Conservation (phyloP, 2,113 vertebrate species). For the Hydrochoerus hydrochaeris region DNA sequence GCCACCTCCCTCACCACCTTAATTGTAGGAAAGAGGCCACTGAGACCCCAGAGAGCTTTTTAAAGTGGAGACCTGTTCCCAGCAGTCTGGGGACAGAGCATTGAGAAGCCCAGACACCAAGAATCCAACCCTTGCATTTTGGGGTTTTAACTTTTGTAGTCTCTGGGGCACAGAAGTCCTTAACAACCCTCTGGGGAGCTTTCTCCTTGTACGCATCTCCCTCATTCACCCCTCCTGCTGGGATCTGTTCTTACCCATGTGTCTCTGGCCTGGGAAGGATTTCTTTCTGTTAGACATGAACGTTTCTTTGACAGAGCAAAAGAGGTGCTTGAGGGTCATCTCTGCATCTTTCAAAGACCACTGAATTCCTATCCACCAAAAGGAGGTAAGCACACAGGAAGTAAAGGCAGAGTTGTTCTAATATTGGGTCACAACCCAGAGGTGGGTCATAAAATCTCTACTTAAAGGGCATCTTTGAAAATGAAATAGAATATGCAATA, state of each 20-base stretch:
- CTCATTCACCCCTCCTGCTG: neutral
- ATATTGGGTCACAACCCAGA: neutral
- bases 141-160: neutral
- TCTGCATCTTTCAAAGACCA: neutral
- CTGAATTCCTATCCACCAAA: neutral
- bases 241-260: neutral
- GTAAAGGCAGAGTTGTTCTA: neutral
- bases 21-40: neutral
- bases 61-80: neutral
- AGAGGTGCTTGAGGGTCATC: neutral
- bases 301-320: conserved; percentile 17
- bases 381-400: neutral
- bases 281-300: neutral
- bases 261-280: neutral
- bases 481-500: neutral
- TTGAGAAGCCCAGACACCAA: neutral
- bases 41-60: neutral
- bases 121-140: neutral
- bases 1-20: neutral
- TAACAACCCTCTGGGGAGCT: neutral
- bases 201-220: neutral
- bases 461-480: neutral
- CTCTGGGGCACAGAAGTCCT: neutral
- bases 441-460: neutral
- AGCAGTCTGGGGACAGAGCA: neutral